These are phyloP conservation scores for Hypsopygia costalis DNA, from an alignment of 2,888 invertebrate genomes.

Conservation along the genomic window DNA sequence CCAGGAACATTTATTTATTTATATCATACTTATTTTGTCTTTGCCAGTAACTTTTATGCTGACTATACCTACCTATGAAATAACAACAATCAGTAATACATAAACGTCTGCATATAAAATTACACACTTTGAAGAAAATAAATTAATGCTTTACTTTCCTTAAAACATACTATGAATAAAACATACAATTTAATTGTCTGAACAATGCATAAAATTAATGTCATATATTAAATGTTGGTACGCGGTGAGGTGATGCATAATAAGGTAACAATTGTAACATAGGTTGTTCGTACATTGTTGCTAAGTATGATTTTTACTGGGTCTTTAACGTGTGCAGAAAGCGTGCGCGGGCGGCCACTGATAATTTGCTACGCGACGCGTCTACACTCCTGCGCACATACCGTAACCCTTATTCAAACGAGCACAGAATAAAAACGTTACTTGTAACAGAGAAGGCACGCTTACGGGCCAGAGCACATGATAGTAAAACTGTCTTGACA, in stretches of 20 bases:
- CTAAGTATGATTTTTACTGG: conserved; percentile 63
- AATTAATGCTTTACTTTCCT: too few relatives aligned
- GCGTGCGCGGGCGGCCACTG: conserved; percentile 65
- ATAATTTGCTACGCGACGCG: conserved; percentile 62
- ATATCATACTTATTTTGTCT: too few relatives aligned
- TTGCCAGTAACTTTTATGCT: too few relatives aligned
- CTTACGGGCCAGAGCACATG: conserved; percentile 4
- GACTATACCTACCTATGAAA: too few relatives aligned
- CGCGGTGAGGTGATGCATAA: background rate
- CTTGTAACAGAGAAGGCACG: conserved; percentile 21
- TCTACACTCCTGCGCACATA: conserved; percentile 43
- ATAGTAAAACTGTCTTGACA: background rate
- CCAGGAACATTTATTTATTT: too few relatives aligned
- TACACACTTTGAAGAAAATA: too few relatives aligned
- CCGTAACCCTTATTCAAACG: conserved; percentile 48
- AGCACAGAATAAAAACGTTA: conserved; percentile 39
- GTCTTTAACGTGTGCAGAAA: conserved; percentile 71
- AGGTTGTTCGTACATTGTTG: conserved; percentile 39
- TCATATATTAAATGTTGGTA: conserved; percentile 1
- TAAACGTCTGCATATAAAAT: too few relatives aligned
- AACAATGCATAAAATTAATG: conserved; percentile 1
- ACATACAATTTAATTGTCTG: conserved; percentile 6
- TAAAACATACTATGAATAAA: too few relatives aligned
- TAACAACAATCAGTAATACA: too few relatives aligned
- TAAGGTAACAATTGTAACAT: conserved; percentile 28